Evolutionary conservation across 1,140 invertebrate species (phyloP).

Genomic region (Pachypeltis micranthus): DNA sequence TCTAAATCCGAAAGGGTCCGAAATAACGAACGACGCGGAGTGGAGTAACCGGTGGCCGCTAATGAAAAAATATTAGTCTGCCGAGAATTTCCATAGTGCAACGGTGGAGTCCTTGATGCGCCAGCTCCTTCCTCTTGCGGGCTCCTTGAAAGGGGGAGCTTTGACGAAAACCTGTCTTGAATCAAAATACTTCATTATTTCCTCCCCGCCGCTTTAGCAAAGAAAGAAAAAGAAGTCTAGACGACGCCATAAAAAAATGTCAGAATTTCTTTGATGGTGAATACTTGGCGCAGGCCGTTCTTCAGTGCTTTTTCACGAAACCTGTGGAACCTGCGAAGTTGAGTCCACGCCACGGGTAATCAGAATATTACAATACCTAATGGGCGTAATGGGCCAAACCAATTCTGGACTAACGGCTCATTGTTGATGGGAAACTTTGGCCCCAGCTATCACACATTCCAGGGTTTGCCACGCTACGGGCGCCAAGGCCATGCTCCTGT

Average conservation of each 20-base stretch:
- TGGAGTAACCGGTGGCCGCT: background rate
- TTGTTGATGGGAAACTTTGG: too few relatives aligned
- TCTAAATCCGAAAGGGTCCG: too few relatives aligned
- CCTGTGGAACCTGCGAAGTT: too few relatives aligned
- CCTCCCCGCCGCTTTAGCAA: background rate
- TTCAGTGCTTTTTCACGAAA: too few relatives aligned
- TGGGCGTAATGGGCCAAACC: too few relatives aligned
- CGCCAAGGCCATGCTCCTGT: too few relatives aligned
- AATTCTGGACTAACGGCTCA: too few relatives aligned
- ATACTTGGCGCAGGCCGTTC: background rate
- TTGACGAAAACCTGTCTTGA: background rate
- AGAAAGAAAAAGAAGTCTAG: background rate
- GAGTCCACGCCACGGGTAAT: too few relatives aligned
- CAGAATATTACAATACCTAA: too few relatives aligned
- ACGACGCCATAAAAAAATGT: too few relatives aligned
- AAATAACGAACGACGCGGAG: background rate
- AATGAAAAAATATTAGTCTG: conserved; percentile 6
- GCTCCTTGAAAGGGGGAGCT: background rate
- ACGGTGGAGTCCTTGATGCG: background rate
- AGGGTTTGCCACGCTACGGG: too few relatives aligned
- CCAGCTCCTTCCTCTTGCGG: background rate
- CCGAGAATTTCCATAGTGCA: background rate
- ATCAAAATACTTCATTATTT: conserved; percentile 8
- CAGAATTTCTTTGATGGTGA: background rate
- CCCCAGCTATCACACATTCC: too few relatives aligned